phyloP scores from a whole-genome alignment of 2,888 invertebrate species.

The Pammene aurita region DNA sequence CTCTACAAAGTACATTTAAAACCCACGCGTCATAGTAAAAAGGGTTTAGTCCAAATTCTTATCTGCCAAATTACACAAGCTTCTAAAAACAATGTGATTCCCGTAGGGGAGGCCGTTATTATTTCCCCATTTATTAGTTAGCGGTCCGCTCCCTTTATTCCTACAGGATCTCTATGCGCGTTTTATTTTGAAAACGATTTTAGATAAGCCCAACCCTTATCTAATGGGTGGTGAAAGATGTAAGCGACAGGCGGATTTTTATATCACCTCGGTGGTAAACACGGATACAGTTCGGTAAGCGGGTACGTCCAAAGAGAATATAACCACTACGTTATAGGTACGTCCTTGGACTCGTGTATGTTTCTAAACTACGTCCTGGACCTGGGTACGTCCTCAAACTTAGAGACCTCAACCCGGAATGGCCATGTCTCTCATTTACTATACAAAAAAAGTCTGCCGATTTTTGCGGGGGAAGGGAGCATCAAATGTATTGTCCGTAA shows the following conservation, averaged over 20 bases:
- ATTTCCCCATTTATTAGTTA: conserved; percentile 80
- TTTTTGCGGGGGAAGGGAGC: too few relatives aligned
- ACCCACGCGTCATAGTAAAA: conserved; percentile 14
- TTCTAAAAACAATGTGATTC: conserved; percentile 46
- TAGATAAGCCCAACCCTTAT: conserved; percentile 79
- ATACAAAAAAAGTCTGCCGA: too few relatives aligned
- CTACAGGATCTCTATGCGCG: conserved; percentile 69
- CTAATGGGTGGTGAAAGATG: conserved; percentile 45
- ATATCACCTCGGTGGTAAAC: too few relatives aligned
- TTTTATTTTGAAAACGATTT: conserved; percentile 81
- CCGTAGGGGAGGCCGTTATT: conserved; percentile 62
- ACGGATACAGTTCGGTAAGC: background rate
- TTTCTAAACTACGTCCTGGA: too few relatives aligned
- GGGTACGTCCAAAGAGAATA: too few relatives aligned
- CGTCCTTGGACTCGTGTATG: too few relatives aligned
- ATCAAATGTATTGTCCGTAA: too few relatives aligned
- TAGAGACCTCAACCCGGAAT: too few relatives aligned
- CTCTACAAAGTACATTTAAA: background rate
- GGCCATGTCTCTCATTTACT: too few relatives aligned
- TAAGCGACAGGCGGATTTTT: conserved; percentile 39
- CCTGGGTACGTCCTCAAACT: too few relatives aligned
- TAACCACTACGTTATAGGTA: too few relatives aligned
- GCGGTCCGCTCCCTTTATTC: conserved; percentile 68
- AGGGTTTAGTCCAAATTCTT: conserved; percentile 29
- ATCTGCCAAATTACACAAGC: conserved; percentile 40